Conservation (phyloP, 2,113 vertebrate species). For the Lepisosteus oculatus region DNA sequence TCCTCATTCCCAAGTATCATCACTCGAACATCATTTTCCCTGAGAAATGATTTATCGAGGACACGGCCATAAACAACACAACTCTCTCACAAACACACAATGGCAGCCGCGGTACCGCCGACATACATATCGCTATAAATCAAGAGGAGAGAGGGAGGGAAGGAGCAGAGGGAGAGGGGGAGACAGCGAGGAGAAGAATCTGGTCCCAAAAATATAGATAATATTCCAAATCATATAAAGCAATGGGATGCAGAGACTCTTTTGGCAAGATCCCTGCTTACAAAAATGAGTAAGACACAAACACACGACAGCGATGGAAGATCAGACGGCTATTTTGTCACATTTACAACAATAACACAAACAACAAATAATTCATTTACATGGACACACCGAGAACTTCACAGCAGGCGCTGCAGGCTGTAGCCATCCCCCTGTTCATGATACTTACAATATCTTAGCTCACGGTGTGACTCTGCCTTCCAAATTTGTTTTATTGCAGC, state of each 20-base stretch:
- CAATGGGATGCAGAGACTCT: slow-evolving; percentile 48
- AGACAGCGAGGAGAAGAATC: slow-evolving; percentile 29
- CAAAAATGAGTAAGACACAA: slow-evolving; percentile 58
- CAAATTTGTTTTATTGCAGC: slow-evolving; percentile 94
- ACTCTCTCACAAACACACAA: slow-evolving; percentile 86
- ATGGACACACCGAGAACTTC: slow-evolving; percentile 77
- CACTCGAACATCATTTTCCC: slow-evolving; percentile 79
- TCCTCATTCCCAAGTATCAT: slow-evolving; percentile 69
- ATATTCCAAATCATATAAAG: slow-evolving; percentile 67
- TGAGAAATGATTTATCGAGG: slow-evolving; percentile 88
- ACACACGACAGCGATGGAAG: slow-evolving; percentile 66
- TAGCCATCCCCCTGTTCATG: slow-evolving; percentile 75
- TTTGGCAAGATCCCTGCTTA: slow-evolving; percentile 28
- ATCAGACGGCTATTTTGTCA: slow-evolving; percentile 84
- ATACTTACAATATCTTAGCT: slow-evolving; percentile 94
- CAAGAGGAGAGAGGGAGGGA: slow-evolving; percentile 69
- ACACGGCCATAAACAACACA: slow-evolving; percentile 88
- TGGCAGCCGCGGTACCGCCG: slow-evolving; percentile 82
- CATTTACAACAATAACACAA: slow-evolving; percentile 95
- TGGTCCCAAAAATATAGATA: slow-evolving; percentile 60
- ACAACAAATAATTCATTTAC: slow-evolving; percentile 93
- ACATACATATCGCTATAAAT: slow-evolving; percentile 97
- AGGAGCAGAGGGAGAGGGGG: slow-evolving; percentile 37
- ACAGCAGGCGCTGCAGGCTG: slow-evolving; percentile 55
- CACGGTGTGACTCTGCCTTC: slow-evolving; percentile 83